A percentile compares a stretch with the other conserved stretches of the same genome.
phyloP scores from a whole-genome alignment of 2,888 invertebrate species.

The Capitulum mitella region DNA sequence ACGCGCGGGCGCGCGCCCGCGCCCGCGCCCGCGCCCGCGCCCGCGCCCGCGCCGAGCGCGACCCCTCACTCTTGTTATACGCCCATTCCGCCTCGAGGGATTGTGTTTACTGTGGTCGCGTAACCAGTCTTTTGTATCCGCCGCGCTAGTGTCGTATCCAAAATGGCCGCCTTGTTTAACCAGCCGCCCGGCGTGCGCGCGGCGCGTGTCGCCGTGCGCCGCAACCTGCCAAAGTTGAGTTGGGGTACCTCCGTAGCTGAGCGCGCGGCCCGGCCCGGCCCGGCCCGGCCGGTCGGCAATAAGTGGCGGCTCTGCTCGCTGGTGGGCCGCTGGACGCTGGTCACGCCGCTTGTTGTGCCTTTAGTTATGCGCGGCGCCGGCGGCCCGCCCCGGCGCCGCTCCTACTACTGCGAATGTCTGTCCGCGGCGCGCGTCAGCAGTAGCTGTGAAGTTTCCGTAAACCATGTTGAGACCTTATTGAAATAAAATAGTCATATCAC shows the following conservation, averaged over 20 bases:
- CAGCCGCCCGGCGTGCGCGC: neutral
- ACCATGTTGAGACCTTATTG: slow-evolving; percentile 21
- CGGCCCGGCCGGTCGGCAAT: neutral
- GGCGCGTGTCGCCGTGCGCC: neutral
- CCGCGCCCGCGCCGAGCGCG: neutral
- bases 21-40: neutral
- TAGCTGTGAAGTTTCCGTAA: slow-evolving; percentile 19
- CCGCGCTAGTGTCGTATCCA: neutral
- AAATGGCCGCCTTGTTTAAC: neutral
- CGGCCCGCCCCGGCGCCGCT: neutral
- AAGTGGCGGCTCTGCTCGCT: neutral
- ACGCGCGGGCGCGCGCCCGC: neutral
- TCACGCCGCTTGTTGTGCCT: slow-evolving; percentile 3
- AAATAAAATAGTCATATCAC: slow-evolving; percentile 23
- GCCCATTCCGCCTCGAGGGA: slow-evolving; percentile 2
- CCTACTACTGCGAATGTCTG: neutral
- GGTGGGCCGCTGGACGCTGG: neutral
- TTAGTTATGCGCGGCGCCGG: neutral
- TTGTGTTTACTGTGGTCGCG: slow-evolving; percentile 11
- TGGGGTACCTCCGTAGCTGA: neutral
- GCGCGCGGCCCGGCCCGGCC: neutral
- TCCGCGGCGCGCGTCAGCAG: neutral
- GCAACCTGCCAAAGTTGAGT: slow-evolving; percentile 9
- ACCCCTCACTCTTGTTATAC: neutral
- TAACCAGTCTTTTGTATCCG: slow-evolving; percentile 12